A percentile compares a stretch with the other conserved stretches of the same genome.
These are phyloP conservation scores for Coelinius sp. DNA, from an alignment of 2,888 invertebrate species.

Conservation along the genomic window DNA sequence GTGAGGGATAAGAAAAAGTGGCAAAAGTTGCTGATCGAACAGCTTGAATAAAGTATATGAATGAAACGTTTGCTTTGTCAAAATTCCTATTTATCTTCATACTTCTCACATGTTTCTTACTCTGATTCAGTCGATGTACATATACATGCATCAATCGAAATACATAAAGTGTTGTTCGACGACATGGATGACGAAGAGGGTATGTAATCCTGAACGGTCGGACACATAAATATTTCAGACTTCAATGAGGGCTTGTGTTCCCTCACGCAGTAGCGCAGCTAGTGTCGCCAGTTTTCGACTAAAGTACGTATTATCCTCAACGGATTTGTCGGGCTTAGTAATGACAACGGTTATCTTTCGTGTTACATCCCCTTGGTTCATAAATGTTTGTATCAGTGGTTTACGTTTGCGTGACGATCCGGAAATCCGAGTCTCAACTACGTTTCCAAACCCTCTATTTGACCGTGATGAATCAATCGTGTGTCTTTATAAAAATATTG, in stretches of 20 bases:
- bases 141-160: neutral
- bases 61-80: too few relatives aligned
- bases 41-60: constrained; percentile 51
- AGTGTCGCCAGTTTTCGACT: constrained; percentile 22
- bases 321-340: constrained; percentile 40
- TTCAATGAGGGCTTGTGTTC: constrained; percentile 51
- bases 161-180: neutral
- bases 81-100: too few relatives aligned
- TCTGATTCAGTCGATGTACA: constrained; percentile 40
- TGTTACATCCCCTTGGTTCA: constrained; percentile 28
- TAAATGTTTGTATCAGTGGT: neutral
- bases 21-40: constrained; percentile 46
- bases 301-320: constrained; percentile 46
- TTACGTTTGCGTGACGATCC: constrained; percentile 5
- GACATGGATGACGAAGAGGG: constrained; percentile 28
- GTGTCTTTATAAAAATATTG: neutral
- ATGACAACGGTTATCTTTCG: constrained; percentile 39
- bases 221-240: constrained; percentile 62
- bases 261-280: constrained; percentile 42
- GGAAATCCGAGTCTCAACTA: neutral
- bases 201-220: constrained; percentile 43
- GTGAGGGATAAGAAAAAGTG: constrained; percentile 12
- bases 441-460: neutral
- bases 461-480: neutral
- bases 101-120: constrained; percentile 16